Base-by-base conservation (phyloP, 2,797 vertebrate species). In the Heterohyrax brucei region DNA sequence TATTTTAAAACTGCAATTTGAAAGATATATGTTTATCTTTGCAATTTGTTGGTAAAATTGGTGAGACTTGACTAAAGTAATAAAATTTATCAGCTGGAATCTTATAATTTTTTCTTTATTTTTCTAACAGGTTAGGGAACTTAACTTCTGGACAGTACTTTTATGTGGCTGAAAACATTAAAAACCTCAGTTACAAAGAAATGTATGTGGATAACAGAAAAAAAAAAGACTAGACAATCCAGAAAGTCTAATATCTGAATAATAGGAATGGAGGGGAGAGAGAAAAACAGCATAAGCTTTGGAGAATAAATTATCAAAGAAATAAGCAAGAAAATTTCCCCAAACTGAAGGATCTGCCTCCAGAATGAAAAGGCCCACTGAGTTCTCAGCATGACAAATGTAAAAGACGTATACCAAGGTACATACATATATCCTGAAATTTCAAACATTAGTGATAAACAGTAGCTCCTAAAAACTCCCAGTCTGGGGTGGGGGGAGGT, bases 71-170 rank as follows among this genome's bases (percentile, higher is more conserved):
- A 68, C 72, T 33, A 78, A 70, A 92, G 46, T 85, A 56, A 85
- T 48, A 53, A 92, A 77, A 59, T 59, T 5, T 59, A 19, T 78
- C 46, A 78, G 48, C 48, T 46, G 62, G 70, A 91, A 85, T 59
- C 21, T 68, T 78, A n/a, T 33, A 33, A 92, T 85, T 92, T 78
- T 78, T n/a, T 92, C 46, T 85, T 77, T 77, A 56, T 85, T 53
- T 39, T 62, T 91, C 46, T 46, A 85, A 85, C 61, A 46, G 62
- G 7, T 77, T 84, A 81, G 46, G 72, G 14, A 66, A 72, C 24
- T 76, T 66, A 81, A 59, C 50, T 81, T 81, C 39, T 90, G 78
- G 62, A 76, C 62, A 18, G 12, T 48, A 59, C 26, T 46, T 87
- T 87, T 62, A 46, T 76, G 12, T 30, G 26, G 39, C 76, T 46